Conservation (phyloP, 2,797 vertebrate species). For the Lates japonicus region DNA sequence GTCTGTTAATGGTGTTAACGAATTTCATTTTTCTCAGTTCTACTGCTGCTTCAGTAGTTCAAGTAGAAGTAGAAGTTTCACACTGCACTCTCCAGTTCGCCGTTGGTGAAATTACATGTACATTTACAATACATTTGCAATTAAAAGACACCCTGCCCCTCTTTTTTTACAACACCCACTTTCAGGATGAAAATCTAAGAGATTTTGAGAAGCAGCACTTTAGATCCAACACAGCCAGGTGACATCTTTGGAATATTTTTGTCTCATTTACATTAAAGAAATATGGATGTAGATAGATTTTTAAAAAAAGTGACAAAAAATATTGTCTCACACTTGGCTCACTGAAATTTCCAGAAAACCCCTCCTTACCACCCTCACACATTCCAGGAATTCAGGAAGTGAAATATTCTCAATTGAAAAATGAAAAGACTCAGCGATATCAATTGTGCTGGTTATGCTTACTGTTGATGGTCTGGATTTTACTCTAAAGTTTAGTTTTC, state of each 20-base stretch:
- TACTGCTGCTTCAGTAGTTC: neutral
- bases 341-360: neutral
- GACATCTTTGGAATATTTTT: too few species aligned
- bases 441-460: neutral
- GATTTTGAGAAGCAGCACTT: too few species aligned
- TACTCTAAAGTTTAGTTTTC: neutral
- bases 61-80: too few species aligned
- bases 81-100: too few species aligned
- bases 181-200: too few species aligned
- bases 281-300: too few species aligned
- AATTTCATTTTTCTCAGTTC: neutral
- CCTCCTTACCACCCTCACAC: neutral
- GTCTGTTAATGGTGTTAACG: too few species aligned
- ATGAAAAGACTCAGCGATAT: neutral
- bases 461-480: neutral
- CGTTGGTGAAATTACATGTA: neutral
- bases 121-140: neutral
- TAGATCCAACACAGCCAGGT: too few species aligned
- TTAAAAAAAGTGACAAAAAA: neutral
- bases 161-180: too few species aligned
- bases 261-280: neutral
- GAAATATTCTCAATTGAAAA: neutral
- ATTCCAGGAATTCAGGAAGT: neutral
- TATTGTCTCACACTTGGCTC: neutral
- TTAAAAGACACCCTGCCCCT: too few species aligned